Conservation (phyloP, 2,888 invertebrate genomes). For the Troides oblongomaculatus region DNA sequence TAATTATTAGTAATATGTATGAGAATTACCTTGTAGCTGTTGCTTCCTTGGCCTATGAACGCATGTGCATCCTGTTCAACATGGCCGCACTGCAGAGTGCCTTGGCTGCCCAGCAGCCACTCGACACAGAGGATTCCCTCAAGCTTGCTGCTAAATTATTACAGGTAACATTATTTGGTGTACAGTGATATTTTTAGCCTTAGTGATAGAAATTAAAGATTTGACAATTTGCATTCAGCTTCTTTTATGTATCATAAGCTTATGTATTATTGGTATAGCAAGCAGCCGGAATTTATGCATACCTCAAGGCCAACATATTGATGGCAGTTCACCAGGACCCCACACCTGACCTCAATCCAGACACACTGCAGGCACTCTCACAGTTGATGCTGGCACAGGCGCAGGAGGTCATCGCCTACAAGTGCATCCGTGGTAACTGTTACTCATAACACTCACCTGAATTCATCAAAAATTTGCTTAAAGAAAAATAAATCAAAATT, state of each 20-base stretch:
- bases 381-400: slow-evolving; percentile 98
- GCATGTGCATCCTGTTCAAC: slow-evolving; percentile 96
- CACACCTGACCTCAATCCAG: slow-evolving; percentile 96
- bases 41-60: slow-evolving; percentile 94
- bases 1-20: too few species aligned
- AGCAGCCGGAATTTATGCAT: slow-evolving; percentile 92
- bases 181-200: too few species aligned
- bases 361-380: slow-evolving; percentile 91
- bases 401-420: slow-evolving; percentile 97
- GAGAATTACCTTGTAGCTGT: slow-evolving; percentile 81
- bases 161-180: slow-evolving; percentile 79
- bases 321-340: slow-evolving; percentile 95
- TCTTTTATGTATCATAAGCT: too few species aligned
- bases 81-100: slow-evolving; percentile 96
- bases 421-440: slow-evolving; percentile 89
- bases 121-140: slow-evolving; percentile 95
- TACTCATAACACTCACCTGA: not conserved
- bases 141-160: slow-evolving; percentile 95
- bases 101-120: slow-evolving; percentile 90
- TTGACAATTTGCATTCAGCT: too few species aligned
- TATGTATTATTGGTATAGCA: slow-evolving; percentile 77
- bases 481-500: too few species aligned
- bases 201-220: too few species aligned
- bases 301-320: slow-evolving; percentile 90
- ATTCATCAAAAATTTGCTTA: too few species aligned